phyloP scores from a whole-genome alignment of 2,888 invertebrate genomes.

The Agelastica alni region DNA sequence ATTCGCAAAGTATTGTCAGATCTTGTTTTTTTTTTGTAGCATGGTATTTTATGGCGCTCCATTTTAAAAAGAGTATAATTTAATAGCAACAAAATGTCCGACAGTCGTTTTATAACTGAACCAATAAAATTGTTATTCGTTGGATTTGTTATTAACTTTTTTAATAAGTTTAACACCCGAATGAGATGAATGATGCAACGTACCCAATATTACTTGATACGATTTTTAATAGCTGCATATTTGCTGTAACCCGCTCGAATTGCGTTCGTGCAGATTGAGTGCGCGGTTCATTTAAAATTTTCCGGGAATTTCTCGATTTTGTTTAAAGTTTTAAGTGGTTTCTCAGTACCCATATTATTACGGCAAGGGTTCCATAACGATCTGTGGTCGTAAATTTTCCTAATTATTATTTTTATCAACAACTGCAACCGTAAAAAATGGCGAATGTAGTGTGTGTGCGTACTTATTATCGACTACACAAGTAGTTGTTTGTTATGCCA shows the following conservation, averaged over 20 bases:
- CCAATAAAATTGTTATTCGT: no score
- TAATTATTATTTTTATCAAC: conserved; percentile 25
- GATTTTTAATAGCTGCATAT: no score
- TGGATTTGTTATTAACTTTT: no score
- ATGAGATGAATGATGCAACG: no score
- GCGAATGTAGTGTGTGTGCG: conserved; percentile 10
- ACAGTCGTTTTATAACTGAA: no score
- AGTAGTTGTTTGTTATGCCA: conserved; percentile 20
- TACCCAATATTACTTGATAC: no score
- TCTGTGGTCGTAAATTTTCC: conserved; percentile 17
- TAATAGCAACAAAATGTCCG: no score
- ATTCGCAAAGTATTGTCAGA: no score
- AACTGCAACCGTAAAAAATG: conserved; percentile 13
- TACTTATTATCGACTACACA: conserved; percentile 23
- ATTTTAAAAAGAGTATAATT: no score
- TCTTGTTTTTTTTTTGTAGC: no score
- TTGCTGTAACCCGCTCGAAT: neutral
- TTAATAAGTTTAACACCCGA: no score
- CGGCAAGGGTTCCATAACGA: conserved; percentile 13
- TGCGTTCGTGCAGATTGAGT: neutral
- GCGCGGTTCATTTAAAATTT: neutral
- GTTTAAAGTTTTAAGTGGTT: conserved; percentile 12
- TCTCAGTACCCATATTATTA: conserved; percentile 8
- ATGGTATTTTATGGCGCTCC: no score
- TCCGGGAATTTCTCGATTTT: conserved; percentile 7